phyloP scores from a whole-genome alignment of 2,888 invertebrate species.

The Hanleya hanleyi region DNA sequence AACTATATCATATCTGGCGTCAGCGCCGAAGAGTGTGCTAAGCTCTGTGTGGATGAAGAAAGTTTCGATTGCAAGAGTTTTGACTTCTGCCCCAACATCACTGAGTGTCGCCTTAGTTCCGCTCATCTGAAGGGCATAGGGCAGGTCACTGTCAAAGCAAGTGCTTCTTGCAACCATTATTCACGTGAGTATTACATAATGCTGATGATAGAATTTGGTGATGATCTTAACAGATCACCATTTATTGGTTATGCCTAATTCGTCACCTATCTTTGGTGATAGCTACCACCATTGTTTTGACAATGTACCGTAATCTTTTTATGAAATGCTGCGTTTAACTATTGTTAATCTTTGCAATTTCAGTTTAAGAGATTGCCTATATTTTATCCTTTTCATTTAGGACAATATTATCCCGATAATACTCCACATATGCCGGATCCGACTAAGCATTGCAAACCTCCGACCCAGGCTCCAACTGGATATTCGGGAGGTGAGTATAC shows the following conservation, averaged over 20 bases:
- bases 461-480: slow-evolving; percentile 17
- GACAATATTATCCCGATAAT: slow-evolving; percentile 48
- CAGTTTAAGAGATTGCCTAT: neutral
- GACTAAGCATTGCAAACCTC: slow-evolving; percentile 33
- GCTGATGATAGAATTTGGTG: too few relatives aligned
- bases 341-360: too few relatives aligned
- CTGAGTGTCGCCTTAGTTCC: slow-evolving; percentile 53
- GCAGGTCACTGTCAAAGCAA: slow-evolving; percentile 43
- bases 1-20: slow-evolving; percentile 48
- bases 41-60: slow-evolving; percentile 54
- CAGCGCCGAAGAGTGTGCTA: slow-evolving; percentile 53
- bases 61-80: slow-evolving; percentile 53
- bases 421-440: slow-evolving; percentile 42
- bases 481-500: slow-evolving; percentile 34
- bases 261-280: too few relatives aligned
- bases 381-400: slow-evolving; percentile 21
- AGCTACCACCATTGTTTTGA: too few relatives aligned
- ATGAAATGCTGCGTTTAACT: too few relatives aligned
- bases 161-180: slow-evolving; percentile 51
- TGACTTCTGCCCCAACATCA: slow-evolving; percentile 56
- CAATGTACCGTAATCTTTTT: too few relatives aligned
- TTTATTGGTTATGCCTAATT: too few relatives aligned
- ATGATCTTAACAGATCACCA: too few relatives aligned
- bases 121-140: slow-evolving; percentile 45
- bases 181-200: slow-evolving; percentile 51